Conservation (phyloP, 1,140 invertebrate species). For the Polyergus mexicanus region DNA sequence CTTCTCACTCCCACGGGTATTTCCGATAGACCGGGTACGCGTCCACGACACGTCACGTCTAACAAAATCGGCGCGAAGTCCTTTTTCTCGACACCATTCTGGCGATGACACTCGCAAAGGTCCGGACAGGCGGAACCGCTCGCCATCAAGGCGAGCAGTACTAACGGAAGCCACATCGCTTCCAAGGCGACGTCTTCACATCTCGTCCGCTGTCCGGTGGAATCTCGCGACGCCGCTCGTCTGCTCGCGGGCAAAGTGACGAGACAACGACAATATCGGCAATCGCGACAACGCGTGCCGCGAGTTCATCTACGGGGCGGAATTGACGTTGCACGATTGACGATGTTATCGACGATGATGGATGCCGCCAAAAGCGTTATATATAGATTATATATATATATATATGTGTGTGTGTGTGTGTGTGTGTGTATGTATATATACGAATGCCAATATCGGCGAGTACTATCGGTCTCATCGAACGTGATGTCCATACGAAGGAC, state of each 20-base stretch:
- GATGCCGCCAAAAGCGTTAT: conserved; percentile 67
- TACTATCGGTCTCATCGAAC: conserved; percentile 74
- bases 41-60: conserved; percentile 71
- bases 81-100: conserved; percentile 12
- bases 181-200: conserved; percentile 76
- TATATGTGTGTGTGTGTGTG: too few relatives aligned
- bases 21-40: conserved; percentile 62
- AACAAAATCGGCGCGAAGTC: conserved; percentile 17
- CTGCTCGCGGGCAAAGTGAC: conserved; percentile 9
- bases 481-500: conserved; percentile 81
- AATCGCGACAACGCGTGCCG: conserved; percentile 39
- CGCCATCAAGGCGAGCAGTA: conserved; percentile 82
- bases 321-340: conserved; percentile 49
- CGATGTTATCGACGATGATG: conserved; percentile 50
- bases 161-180: conserved; percentile 81
- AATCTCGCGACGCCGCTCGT: conserved; percentile 69
- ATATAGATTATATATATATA: conserved; percentile 50
- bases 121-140: conserved; percentile 81
- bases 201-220: conserved; percentile 65
- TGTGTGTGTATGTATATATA: background rate
- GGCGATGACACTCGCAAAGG: conserved; percentile 78
- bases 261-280: conserved; percentile 20
- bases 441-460: conserved; percentile 64
- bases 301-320: conserved; percentile 63
- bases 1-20: conserved; percentile 65